Evolutionary conservation across 2,113 vertebrate genomes (phyloP).

Genomic region (Paracanthobrama guichenoti): DNA sequence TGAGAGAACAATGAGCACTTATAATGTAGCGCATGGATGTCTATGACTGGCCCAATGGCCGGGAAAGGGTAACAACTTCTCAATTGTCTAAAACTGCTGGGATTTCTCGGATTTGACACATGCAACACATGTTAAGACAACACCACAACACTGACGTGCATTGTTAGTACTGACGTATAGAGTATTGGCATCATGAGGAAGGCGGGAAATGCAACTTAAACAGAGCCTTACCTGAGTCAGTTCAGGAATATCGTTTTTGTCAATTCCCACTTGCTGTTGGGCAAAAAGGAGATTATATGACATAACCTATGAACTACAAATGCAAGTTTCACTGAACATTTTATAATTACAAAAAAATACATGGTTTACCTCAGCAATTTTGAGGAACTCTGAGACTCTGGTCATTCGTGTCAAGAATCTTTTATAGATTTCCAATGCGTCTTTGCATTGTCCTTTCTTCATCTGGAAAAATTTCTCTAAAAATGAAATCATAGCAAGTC

Average conservation of each 20-base stretch:
- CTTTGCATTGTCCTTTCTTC: constrained; percentile 99
- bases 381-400: constrained; percentile 96
- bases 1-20: constrained; percentile 38
- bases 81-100: constrained; percentile 21
- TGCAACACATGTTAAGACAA: constrained; percentile 54
- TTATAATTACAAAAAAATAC: not conserved
- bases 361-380: constrained; percentile 90
- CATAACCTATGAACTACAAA: not conserved
- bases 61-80: constrained; percentile 28
- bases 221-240: constrained; percentile 87
- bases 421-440: constrained; percentile 98
- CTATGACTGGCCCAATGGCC: constrained; percentile 26
- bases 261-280: constrained; percentile 96
- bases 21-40: constrained; percentile 29
- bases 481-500: constrained; percentile 39
- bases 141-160: constrained; percentile 60
- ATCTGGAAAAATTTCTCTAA: constrained; percentile 99
- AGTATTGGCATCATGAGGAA: constrained; percentile 12
- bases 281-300: constrained; percentile 43
- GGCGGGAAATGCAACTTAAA: not conserved
- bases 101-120: constrained; percentile 49
- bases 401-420: constrained; percentile 98
- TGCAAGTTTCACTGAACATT: not conserved
- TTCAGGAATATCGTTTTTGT: constrained; percentile 98
- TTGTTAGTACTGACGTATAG: constrained; percentile 57